Evolutionary conservation across 2,888 invertebrate species (phyloP).

Genomic region (Lepeophtheirus nordmannii): DNA sequence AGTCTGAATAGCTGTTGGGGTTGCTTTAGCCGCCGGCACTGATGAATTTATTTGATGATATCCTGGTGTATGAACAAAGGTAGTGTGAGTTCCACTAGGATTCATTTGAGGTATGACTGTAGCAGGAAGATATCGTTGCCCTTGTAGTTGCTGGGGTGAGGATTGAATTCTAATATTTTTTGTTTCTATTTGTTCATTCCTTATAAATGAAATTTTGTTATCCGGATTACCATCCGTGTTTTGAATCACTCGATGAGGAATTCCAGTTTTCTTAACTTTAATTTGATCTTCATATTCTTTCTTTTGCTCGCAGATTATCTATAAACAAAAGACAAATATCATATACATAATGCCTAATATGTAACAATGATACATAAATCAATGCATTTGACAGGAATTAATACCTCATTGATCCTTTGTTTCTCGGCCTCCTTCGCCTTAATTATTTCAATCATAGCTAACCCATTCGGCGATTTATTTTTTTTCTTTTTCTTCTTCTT

Average conservation of each 20-base stretch:
- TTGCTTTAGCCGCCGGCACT: not conserved
- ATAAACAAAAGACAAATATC: not conserved
- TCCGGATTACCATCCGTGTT: not conserved
- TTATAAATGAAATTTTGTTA: not conserved
- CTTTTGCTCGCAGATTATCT: slow-evolving; percentile 13
- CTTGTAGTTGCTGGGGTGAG: no score
- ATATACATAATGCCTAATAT: no score
- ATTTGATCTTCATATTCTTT: slow-evolving; percentile 17
- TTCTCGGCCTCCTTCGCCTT: slow-evolving; percentile 17
- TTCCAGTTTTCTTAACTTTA: no score
- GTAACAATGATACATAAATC: no score
- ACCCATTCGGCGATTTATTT: not conserved
- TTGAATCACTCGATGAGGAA: not conserved
- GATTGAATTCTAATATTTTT: not conserved
- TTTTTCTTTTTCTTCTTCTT: slow-evolving; percentile 12
- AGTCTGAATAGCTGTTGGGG: not conserved
- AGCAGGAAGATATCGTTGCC: no score
- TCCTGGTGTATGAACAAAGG: not conserved
- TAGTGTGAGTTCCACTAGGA: not conserved
- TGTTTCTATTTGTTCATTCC: not conserved
- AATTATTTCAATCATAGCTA: slow-evolving; percentile 10
- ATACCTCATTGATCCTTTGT: slow-evolving; percentile 23
- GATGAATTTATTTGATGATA: not conserved
- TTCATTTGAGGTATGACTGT: no score
- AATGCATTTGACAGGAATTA: not conserved